Evolutionary conservation across 2,888 invertebrate species (phyloP).

Genomic region (Ophraella communa): DNA sequence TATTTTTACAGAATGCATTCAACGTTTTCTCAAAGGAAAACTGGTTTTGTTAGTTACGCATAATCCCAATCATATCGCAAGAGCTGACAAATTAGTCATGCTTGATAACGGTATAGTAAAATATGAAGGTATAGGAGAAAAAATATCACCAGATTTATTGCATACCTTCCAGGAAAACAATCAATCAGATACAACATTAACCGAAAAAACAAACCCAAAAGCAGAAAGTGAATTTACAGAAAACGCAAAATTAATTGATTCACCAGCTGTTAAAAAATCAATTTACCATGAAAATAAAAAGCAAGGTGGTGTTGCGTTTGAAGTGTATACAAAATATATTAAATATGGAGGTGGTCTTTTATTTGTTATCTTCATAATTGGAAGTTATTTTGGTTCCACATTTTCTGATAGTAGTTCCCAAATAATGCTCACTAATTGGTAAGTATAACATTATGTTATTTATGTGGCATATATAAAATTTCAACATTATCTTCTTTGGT

Average conservation of each 20-base stretch:
- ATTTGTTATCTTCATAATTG: constrained; percentile 40
- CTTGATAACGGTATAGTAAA: constrained; percentile 51
- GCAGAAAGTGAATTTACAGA: constrained; percentile 53
- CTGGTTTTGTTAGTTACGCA: constrained; percentile 61
- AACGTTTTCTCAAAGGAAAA: constrained; percentile 44
- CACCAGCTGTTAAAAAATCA: constrained; percentile 20
- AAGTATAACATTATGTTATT: constrained; percentile 27
- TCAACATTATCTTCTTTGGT: too few relatives aligned
- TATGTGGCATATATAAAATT: too few relatives aligned
- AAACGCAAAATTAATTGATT: constrained; percentile 24
- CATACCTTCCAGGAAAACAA: constrained; percentile 15
- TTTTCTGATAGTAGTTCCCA: constrained; percentile 43
- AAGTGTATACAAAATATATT: constrained; percentile 49
- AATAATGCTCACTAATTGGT: constrained; percentile 49
- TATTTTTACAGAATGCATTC: constrained; percentile 69
- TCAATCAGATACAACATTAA: neutral
- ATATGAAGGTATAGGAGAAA: constrained; percentile 36
- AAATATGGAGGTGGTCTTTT: constrained; percentile 48
- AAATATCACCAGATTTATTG: constrained; percentile 35
- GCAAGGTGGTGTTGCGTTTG: constrained; percentile 45
- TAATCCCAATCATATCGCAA: constrained; percentile 40
- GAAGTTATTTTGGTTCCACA: constrained; percentile 43
- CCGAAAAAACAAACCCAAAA: constrained; percentile 55
- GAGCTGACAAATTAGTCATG: constrained; percentile 54
- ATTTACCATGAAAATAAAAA: constrained; percentile 49